phyloP scores from a whole-genome alignment of 2,888 invertebrate genomes.

The Sesia bembeciformis region DNA sequence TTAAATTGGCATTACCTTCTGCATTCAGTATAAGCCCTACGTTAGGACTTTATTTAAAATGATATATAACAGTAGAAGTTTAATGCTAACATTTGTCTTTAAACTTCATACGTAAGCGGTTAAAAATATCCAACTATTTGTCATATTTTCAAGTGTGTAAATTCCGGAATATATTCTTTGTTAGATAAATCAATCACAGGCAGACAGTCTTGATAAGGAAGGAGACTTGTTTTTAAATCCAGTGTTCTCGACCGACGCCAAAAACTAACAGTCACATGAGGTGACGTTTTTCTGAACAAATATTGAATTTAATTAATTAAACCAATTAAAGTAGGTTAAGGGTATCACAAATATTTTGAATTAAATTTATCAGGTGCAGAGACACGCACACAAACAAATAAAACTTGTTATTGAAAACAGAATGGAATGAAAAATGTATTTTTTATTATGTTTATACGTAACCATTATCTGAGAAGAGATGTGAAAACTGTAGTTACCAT shows the following conservation, averaged over 20 bases:
- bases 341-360: conserved; percentile 5
- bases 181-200: conserved; percentile 63
- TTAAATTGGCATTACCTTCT: too few species aligned
- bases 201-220: conserved; percentile 37
- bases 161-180: conserved; percentile 12
- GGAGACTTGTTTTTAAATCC: conserved; percentile 25
- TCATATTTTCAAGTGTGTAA: conserved; percentile 8
- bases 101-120: neutral
- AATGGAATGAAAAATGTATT: too few species aligned
- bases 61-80: too few species aligned
- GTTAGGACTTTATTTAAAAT: too few species aligned
- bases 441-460: too few species aligned
- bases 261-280: conserved; percentile 46
- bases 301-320: conserved; percentile 31
- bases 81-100: neutral
- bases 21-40: too few species aligned
- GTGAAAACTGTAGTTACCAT: too few species aligned
- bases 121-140: conserved; percentile 2
- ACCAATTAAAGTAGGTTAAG: conserved; percentile 34
- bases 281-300: conserved; percentile 36
- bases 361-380: too few species aligned
- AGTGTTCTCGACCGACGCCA: conserved; percentile 26
- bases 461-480: too few species aligned
- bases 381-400: too few species aligned
- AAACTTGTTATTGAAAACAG: too few species aligned